Evolutionary conservation across 2,797 vertebrate species (phyloP), one percentile per base, ranked within the genome.

Genomic region (Scleropages formosus): DNA sequence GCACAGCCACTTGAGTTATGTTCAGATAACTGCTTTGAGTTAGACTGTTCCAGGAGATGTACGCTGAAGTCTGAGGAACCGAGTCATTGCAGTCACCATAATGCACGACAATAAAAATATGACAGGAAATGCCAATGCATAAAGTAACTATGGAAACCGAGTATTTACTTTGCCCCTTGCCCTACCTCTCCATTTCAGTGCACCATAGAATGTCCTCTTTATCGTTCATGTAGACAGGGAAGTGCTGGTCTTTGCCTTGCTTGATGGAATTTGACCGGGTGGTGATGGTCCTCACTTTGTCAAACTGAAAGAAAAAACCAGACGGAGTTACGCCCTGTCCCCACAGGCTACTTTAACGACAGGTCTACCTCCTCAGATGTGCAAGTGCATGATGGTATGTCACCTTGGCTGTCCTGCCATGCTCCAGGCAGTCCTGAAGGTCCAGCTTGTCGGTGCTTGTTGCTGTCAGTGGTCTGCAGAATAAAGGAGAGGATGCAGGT

Each of bases 171-270:
- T 13, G 46, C 27, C 4, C 22, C n/a, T 39, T 18, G 12, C 59
- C 78, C 62, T 92, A 98, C 97, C 97, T 95, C 86, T 98, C 96
- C 95, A 99, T 98, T 92, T 98, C 97, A 78, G 96, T 98, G 94
- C 96, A 98, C 97, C 97, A 98, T 59, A 98, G 90, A 76, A 98
- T 98, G 90, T 99, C 97, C 79, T 99, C 96, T 86, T 98, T 99
- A 80, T 97, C 97, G 1, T 98, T 99, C 97, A 98, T 99, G 91
- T 88, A 96, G 86, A 99, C 96, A 0, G 96, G 97, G 87, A 98
- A 99, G 78, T 99, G 97, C 91, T 99, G 97, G 89, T 99, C 97
- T 89, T 99, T 99, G 85, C 96, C 96, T 86, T 99, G 97, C 90
- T 99, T 99, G 90, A 98, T 97, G 85, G 97, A 98, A 82, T 99